Percentiles rank a stretch among this genome's conserved stretches.
These are phyloP conservation scores for Geotrypetes seraphini DNA, from an alignment of 2,797 vertebrate genomes.

Conservation along the genomic window DNA sequence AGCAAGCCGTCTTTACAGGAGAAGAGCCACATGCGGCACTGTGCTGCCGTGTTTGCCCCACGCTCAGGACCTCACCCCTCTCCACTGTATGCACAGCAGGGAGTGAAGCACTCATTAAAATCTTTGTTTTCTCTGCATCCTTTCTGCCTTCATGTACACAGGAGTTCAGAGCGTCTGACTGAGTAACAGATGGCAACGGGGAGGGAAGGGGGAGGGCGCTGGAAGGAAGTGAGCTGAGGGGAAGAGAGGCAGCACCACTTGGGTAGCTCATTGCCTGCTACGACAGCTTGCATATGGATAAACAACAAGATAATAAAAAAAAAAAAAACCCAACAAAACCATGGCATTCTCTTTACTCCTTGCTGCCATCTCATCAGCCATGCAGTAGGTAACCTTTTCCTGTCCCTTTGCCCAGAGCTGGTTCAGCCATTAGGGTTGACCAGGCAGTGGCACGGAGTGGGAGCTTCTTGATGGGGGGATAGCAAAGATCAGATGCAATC, in stretches of 20 bases:
- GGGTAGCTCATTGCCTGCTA: conserved; percentile 1
- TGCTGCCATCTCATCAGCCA: conserved; percentile 18
- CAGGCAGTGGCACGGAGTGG: no score
- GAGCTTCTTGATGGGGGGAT: no score
- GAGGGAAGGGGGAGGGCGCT: not conserved
- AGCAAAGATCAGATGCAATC: no score
- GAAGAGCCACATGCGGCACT: accelerated
- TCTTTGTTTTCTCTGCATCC: no score
- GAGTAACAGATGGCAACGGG: conserved; percentile 17
- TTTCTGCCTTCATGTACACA: accelerated
- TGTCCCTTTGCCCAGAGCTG: no score
- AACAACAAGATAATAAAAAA: conserved; percentile 13
- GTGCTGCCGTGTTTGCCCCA: not conserved
- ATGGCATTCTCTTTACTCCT: conserved; percentile 1
- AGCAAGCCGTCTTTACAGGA: no score
- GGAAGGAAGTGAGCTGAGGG: not conserved
- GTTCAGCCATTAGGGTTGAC: no score
- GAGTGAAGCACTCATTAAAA: no score
- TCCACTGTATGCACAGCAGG: no score
- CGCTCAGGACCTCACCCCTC: not conserved
- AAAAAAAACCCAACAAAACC: not conserved
- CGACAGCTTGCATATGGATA: conserved; percentile 26
- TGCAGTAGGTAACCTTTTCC: no score
- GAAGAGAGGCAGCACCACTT: not conserved
- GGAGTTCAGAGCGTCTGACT: conserved; percentile 1